Evolutionary conservation across 2,113 vertebrate species (phyloP).

Genomic region (Nycticryphes semicollaris): DNA sequence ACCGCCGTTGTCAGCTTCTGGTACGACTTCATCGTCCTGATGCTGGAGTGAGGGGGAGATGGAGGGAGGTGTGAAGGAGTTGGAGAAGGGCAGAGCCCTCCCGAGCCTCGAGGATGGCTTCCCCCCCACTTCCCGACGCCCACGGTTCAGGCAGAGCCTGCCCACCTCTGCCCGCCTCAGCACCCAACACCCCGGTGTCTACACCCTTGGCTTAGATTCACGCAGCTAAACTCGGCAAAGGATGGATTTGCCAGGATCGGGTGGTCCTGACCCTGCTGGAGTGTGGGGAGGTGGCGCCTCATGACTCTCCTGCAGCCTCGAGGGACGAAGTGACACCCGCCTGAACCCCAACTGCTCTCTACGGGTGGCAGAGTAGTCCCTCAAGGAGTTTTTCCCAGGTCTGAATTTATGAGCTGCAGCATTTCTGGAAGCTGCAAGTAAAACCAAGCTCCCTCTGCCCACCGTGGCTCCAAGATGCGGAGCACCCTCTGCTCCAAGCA

Average conservation of each 20-base stretch:
- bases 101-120: neutral
- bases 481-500: neutral
- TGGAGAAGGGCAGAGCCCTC: neutral
- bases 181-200: neutral
- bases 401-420: neutral
- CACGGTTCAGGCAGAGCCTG: neutral
- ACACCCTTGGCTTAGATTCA: neutral
- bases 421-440: constrained; percentile 13
- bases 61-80: neutral
- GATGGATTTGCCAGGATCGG: neutral
- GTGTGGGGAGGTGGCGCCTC: accelerated
- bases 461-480: accelerated
- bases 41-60: neutral
- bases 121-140: neutral
- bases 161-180: neutral
- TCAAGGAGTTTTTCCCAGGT: neutral
- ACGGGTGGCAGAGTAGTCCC: neutral
- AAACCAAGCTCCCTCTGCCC: neutral
- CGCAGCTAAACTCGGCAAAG: accelerated
- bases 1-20: neutral
- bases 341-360: neutral
- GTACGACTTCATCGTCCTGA: constrained; percentile 44
- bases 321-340: neutral
- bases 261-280: neutral
- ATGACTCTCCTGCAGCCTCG: accelerated